phyloP scores from a whole-genome alignment of 2,888 invertebrate genomes.

The Camponotus fellah region DNA sequence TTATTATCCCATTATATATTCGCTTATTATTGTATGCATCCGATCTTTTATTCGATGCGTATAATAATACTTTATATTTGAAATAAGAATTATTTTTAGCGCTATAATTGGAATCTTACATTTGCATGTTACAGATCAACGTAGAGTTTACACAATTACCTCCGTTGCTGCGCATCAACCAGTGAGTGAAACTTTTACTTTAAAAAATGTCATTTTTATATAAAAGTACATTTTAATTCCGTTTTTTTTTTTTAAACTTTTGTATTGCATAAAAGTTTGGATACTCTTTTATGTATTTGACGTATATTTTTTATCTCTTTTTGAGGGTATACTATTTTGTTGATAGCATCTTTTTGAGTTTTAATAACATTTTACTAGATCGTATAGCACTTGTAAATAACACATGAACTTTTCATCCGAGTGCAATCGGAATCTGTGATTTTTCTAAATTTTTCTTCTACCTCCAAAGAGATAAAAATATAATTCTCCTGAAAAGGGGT shows the following conservation, averaged over 20 bases:
- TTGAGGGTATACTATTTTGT: neutral
- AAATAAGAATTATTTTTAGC: neutral
- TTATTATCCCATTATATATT: neutral
- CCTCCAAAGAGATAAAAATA: neutral
- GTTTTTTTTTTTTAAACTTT: neutral
- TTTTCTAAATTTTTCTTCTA: neutral
- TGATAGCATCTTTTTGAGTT: neutral
- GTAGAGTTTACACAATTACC: neutral
- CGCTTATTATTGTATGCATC: neutral
- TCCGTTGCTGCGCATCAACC: neutral
- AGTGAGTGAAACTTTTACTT: neutral
- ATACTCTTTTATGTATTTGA: neutral
- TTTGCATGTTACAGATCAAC: neutral
- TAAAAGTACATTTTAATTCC: neutral
- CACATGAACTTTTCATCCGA: neutral
- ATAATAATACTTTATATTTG: neutral
- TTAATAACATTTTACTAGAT: neutral
- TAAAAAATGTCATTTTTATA: neutral
- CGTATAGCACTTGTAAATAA: neutral
- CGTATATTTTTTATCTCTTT: neutral
- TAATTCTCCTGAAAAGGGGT: neutral
- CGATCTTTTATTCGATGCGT: neutral
- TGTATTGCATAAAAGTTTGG: neutral
- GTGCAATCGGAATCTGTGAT: neutral
- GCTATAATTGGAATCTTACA: neutral